Evolutionary conservation across 2,113 vertebrate genomes (phyloP).

Genomic region (Chiloscyllium plagiosum): DNA sequence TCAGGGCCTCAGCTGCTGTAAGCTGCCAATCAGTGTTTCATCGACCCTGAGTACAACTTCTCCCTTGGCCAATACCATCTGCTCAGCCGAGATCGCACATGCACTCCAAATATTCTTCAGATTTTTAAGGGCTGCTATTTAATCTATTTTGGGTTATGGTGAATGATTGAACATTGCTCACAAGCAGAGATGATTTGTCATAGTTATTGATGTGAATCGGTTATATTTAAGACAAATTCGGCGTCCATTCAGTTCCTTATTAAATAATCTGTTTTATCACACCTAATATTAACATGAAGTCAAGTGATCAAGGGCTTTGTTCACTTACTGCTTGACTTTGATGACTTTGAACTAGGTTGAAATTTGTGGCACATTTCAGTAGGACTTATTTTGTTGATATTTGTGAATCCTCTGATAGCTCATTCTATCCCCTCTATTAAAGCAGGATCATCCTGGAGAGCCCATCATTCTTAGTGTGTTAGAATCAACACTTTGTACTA

Average conservation of each 20-base stretch:
- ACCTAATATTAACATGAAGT: neutral
- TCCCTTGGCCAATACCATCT: constrained; percentile 59
- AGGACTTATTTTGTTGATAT: neutral
- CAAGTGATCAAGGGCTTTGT: neutral
- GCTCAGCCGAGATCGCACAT: constrained; percentile 40
- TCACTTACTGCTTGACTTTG: neutral
- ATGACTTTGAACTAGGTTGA: neutral
- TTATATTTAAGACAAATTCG: neutral
- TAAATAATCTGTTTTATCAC: neutral
- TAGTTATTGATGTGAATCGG: neutral
- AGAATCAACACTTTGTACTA: neutral
- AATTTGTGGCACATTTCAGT: neutral
- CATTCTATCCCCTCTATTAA: neutral
- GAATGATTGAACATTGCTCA: neutral
- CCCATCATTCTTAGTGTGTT: neutral
- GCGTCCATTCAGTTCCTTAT: neutral
- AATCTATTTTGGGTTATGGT: neutral
- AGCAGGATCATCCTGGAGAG: neutral
- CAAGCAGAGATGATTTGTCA: neutral
- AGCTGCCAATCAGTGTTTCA: neutral
- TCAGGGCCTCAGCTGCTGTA: neutral
- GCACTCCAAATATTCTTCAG: too few relatives aligned
- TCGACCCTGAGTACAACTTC: neutral
- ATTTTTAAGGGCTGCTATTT: neutral
- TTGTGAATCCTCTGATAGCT: neutral